Percentiles rank a stretch among this genome's conserved stretches.
Conservation (phyloP, 2,797 vertebrate genomes). For the Yasuhikotakia modesta region DNA sequence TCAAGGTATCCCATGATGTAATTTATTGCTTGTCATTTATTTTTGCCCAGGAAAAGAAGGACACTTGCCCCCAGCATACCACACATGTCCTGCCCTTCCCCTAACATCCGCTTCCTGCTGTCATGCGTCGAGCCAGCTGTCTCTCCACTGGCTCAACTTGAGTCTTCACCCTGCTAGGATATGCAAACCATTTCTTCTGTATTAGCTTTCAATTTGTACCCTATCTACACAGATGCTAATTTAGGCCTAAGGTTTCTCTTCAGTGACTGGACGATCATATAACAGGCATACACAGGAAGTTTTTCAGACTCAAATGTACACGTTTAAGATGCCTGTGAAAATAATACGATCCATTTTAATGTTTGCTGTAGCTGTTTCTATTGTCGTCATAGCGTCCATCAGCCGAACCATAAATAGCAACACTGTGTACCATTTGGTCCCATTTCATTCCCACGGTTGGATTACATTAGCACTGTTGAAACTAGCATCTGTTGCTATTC, state of each 20-base stretch:
- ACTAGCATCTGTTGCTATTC: conserved; percentile 23
- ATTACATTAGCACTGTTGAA: conserved; percentile 18
- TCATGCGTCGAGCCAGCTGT: conserved; percentile 60
- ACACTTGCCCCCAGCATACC: conserved; percentile 23
- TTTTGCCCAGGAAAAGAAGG: conserved; percentile 23
- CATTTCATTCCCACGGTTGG: conserved; percentile 28
- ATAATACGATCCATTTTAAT: background rate
- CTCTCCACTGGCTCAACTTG: conserved; percentile 50
- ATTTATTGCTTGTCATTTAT: conserved; percentile 6
- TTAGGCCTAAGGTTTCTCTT: too few relatives aligned
- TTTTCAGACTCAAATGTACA: background rate
- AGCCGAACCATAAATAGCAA: background rate
- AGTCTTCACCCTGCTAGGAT: conserved; percentile 44
- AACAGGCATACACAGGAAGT: conserved; percentile 7
- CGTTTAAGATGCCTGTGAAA: background rate
- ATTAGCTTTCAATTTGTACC: conserved; percentile 3
- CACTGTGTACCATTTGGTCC: conserved; percentile 27
- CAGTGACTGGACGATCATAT: too few relatives aligned
- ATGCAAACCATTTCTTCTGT: conserved; percentile 20
- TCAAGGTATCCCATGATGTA: conserved; percentile 1
- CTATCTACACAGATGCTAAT: background rate
- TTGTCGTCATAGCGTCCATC: conserved; percentile 1
- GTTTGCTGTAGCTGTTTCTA: conserved; percentile 18
- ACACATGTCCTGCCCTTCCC: conserved; percentile 25
- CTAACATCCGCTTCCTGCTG: conserved; percentile 57